Conservation (phyloP, 2,113 vertebrate species). For the Phainopepla nitens region DNA sequence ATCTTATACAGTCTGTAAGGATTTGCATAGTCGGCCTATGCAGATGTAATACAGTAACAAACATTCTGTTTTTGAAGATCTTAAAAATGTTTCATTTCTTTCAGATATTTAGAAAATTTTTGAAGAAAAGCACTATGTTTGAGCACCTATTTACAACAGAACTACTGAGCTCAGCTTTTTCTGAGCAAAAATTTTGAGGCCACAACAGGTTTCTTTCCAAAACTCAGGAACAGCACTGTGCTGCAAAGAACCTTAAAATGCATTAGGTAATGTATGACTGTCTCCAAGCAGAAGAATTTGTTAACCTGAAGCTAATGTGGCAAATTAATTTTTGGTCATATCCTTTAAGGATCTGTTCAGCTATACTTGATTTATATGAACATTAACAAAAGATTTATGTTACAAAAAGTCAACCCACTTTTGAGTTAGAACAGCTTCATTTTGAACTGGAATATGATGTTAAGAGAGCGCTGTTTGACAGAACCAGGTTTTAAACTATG, state of each 20-base stretch:
- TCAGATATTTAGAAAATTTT: neutral
- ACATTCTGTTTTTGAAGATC: neutral
- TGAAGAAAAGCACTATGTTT: neutral
- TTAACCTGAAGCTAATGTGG: slow-evolving; percentile 64
- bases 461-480: neutral
- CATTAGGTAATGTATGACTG: slow-evolving; percentile 52
- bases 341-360: slow-evolving; percentile 56
- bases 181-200: neutral
- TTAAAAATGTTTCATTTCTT: neutral
- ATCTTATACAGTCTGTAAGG: neutral
- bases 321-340: slow-evolving; percentile 66
- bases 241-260: slow-evolving; percentile 27
- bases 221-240: neutral
- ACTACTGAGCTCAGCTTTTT: neutral
- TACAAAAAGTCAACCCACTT: slow-evolving; percentile 46
- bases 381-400: slow-evolving; percentile 66
- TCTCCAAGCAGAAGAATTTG: slow-evolving; percentile 59
- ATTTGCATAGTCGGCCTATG: neutral
- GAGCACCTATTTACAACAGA: neutral
- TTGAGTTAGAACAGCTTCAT: slow-evolving; percentile 44
- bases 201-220: neutral
- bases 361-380: slow-evolving; percentile 61
- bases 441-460: slow-evolving; percentile 1
- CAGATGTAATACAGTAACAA: neutral
- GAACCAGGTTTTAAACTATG: neutral